Conservation (phyloP, 2,888 invertebrate genomes). For the Rhagophthalmus giganteus region DNA sequence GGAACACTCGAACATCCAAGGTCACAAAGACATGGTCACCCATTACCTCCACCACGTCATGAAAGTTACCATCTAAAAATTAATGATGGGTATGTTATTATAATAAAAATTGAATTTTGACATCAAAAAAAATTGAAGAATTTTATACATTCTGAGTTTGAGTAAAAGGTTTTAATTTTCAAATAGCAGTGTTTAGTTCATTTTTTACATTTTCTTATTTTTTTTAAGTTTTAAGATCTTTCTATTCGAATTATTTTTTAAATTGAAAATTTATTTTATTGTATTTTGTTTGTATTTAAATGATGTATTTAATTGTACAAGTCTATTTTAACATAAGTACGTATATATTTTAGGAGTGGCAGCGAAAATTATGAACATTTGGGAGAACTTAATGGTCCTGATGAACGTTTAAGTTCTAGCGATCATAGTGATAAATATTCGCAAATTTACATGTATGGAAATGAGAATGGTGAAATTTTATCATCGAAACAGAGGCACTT, state of each 20-base stretch:
- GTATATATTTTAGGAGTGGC: slow-evolving; percentile 58
- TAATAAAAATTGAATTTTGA: too few relatives aligned
- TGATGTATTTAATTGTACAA: too few relatives aligned
- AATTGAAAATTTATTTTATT: too few relatives aligned
- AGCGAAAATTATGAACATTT: slow-evolving; percentile 70
- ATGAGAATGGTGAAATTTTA: slow-evolving; percentile 58
- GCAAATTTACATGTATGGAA: slow-evolving; percentile 66
- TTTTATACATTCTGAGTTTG: too few relatives aligned
- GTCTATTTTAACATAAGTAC: slow-evolving; percentile 1
- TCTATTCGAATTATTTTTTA: too few relatives aligned
- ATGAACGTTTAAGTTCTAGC: slow-evolving; percentile 63
- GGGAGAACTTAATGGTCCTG: slow-evolving; percentile 62
- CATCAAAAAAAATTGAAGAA: too few relatives aligned
- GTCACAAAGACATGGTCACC: slow-evolving; percentile 60
- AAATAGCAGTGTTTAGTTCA: too few relatives aligned
- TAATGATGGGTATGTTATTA: slow-evolving; percentile 61
- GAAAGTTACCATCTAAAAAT: slow-evolving; percentile 77
- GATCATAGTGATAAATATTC: slow-evolving; percentile 70
- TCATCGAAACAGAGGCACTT: slow-evolving; percentile 41
- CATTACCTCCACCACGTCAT: slow-evolving; percentile 72
- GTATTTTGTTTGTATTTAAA: too few relatives aligned
- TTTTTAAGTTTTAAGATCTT: too few relatives aligned
- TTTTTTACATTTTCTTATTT: too few relatives aligned
- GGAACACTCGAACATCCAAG: slow-evolving; percentile 72
- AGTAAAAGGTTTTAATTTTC: too few relatives aligned